phyloP scores from a whole-genome alignment of 2,113 vertebrate genomes.

The Calidris pygmaea region DNA sequence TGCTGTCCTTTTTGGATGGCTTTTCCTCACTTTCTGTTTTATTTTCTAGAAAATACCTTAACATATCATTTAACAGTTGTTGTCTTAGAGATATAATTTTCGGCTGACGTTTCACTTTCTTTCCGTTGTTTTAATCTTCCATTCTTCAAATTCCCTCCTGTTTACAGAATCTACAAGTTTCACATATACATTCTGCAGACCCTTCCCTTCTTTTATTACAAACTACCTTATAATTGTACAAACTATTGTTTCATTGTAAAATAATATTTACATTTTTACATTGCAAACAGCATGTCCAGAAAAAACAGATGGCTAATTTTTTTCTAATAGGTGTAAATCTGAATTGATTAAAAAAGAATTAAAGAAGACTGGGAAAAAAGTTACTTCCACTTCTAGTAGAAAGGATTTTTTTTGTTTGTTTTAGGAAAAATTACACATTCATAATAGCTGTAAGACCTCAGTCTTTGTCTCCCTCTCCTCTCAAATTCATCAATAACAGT shows the following conservation, averaged over 20 bases:
- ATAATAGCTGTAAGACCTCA: not conserved
- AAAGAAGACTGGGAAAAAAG: not conserved
- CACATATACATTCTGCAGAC: not conserved
- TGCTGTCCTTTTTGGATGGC: not conserved
- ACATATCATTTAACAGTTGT: not conserved
- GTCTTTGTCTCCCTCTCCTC: not conserved
- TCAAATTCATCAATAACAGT: not conserved
- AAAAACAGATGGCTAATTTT: not conserved
- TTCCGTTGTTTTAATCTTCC: not conserved
- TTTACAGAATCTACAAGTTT: not conserved
- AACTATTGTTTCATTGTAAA: not conserved
- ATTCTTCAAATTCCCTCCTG: not conserved
- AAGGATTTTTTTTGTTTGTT: not conserved
- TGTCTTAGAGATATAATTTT: not conserved
- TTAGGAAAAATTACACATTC: not conserved
- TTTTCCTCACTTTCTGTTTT: not conserved
- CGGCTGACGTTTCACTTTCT: not conserved
- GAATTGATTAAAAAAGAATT: not conserved
- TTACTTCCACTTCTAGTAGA: not conserved
- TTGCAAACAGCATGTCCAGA: not conserved
- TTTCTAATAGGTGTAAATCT: not conserved
- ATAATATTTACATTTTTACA: not conserved
- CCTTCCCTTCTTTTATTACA: not conserved
- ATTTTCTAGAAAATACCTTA: not conserved
- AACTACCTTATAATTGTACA: not conserved